Evolutionary conservation across 2,797 vertebrate species (phyloP).

Genomic region (Calcarius lapponicus): DNA sequence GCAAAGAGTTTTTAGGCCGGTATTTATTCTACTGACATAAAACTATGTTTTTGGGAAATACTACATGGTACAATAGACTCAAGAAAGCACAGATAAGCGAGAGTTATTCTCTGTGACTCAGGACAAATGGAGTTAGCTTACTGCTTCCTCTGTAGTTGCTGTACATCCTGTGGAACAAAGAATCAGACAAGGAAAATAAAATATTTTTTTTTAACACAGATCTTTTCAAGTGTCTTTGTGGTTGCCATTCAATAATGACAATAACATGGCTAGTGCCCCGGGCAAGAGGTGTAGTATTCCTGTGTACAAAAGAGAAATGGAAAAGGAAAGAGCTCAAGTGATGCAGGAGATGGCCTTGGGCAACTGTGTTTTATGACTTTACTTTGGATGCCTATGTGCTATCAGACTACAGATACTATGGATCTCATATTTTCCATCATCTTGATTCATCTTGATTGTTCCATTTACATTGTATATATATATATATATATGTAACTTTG

Average conservation of each 20-base stretch:
- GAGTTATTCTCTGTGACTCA: neutral
- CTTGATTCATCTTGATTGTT: neutral
- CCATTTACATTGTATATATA: neutral
- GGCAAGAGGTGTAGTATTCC: neutral
- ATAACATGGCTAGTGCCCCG: neutral
- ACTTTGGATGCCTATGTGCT: neutral
- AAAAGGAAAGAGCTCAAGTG: neutral
- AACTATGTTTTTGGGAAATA: neutral
- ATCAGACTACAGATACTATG: neutral
- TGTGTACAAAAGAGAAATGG: neutral
- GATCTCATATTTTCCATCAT: neutral
- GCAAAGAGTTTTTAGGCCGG: neutral
- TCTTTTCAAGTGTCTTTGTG: neutral
- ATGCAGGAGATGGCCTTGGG: neutral
- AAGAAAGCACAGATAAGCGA: neutral
- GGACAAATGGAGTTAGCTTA: neutral
- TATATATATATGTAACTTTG: neutral
- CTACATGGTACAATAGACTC: neutral
- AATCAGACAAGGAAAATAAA: neutral
- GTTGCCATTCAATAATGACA: neutral
- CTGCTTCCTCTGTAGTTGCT: neutral
- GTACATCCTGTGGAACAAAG: neutral
- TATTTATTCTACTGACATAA: neutral
- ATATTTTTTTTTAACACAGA: neutral
- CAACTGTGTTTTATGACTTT: neutral